Base-by-base conservation (phyloP, 1,140 invertebrate genomes). In the Heliconius hewitsoni region DNA sequence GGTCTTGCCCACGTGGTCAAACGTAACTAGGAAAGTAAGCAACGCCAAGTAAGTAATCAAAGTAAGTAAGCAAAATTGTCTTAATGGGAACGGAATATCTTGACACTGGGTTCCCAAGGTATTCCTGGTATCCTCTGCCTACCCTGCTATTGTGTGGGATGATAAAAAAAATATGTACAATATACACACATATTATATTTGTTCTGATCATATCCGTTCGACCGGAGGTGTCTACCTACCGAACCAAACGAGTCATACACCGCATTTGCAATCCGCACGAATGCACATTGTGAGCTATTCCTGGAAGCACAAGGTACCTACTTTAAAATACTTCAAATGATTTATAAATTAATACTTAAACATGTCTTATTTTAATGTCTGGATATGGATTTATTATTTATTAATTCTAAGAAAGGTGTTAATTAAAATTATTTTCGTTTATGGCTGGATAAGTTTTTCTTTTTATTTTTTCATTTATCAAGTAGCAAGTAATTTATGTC, bases 221-320 rank as follows among this genome's bases (percentile, higher is more conserved):
- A 60, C 42, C 42, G 42, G 57, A 23, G 57, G 57, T 60, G 9
- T 60, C 57, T 11, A 27, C 57, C n/a, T 60, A 8, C 9, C 42
- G 42, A 16, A 46, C 42, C 13, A 13, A 60, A 60, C 57, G 57
- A 60, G 57, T 60, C 57, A 60, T 60, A 60, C 57, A 60, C 23
- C 42, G 3, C 42, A 46, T 60, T 60, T 60, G 57, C 57, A 60
- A 60, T 60, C 23, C 57, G n/a, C 57, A 60, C 27, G 57, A 60
- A 60, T 60, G 57, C 57, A 60, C 57, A 60, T 60, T 60, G 57
- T 60, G 9, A n/a, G 57, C 57, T 60, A 60, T 60, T 60, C 57
- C 57, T 60, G 57, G 57, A 60, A 60, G 23, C n/a, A 3, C 57
- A 27, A 3, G 27, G 23, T 27, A 60, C n/a, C 42, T 16, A 46